phyloP scores from a whole-genome alignment of 2,113 vertebrate species.

The Pituophis catenifer region DNA sequence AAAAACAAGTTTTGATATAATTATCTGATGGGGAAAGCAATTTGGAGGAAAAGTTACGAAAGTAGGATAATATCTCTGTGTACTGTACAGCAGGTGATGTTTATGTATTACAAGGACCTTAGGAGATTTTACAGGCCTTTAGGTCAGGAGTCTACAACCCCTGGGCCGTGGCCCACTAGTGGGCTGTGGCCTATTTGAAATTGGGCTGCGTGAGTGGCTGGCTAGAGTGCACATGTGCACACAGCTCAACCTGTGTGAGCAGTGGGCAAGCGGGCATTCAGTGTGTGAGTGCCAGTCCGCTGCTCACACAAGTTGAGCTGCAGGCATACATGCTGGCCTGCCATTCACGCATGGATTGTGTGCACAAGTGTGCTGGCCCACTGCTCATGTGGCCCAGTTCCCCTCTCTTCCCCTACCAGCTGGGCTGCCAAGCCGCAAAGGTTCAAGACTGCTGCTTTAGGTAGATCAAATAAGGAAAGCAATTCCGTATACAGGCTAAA shows the following conservation, averaged over 20 bases:
- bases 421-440: neutral
- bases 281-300: too few relatives aligned
- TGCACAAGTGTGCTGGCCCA: fast-evolving
- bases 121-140: neutral
- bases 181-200: neutral
- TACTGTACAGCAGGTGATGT: neutral
- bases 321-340: fast-evolving
- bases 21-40: neutral
- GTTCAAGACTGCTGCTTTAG: neutral
- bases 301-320: neutral
- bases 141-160: neutral
- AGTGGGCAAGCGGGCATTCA: too few relatives aligned
- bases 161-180: neutral
- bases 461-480: neutral
- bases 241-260: neutral
- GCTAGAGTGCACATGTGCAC: neutral
- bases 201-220: neutral
- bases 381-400: neutral
- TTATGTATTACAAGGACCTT: neutral
- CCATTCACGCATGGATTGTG: neutral
- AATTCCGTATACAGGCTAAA: neutral
- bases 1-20: neutral
- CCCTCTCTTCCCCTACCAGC: neutral
- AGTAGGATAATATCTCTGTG: neutral
- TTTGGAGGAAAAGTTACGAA: too few relatives aligned